phyloP scores from a whole-genome alignment of 2,113 vertebrate species.

The Odobenus rosmarus region DNA sequence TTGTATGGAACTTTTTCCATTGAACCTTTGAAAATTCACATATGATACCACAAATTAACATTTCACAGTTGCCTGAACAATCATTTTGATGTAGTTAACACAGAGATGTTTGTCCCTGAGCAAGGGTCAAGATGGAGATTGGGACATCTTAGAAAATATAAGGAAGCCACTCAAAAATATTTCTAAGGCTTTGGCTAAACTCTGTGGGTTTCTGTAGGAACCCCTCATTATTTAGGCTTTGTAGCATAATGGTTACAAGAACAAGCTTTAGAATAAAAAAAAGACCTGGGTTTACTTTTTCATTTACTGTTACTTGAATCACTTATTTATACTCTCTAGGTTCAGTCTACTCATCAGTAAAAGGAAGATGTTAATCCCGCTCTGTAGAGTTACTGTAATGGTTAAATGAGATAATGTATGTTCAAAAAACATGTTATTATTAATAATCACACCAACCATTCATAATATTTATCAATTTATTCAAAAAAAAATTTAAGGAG shows the following conservation, averaged over 20 bases:
- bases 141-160: background rate
- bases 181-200: background rate
- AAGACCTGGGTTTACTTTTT: background rate
- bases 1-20: background rate
- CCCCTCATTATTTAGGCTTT: background rate
- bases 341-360: background rate
- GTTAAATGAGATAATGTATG: background rate
- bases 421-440: background rate
- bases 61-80: background rate
- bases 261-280: background rate
- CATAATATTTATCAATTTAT: background rate
- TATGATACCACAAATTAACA: background rate
- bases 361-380: background rate
- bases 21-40: conserved; percentile 38
- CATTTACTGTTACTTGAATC: background rate
- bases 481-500: background rate
- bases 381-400: background rate
- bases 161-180: conserved; percentile 13
- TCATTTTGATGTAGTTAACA: background rate
- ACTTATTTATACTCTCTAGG: background rate
- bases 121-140: background rate
- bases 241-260: background rate
- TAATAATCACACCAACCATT: background rate
- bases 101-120: background rate
- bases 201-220: background rate